Base-by-base conservation (phyloP, 2,888 invertebrate genomes). In the Lutraria lutraria region DNA sequence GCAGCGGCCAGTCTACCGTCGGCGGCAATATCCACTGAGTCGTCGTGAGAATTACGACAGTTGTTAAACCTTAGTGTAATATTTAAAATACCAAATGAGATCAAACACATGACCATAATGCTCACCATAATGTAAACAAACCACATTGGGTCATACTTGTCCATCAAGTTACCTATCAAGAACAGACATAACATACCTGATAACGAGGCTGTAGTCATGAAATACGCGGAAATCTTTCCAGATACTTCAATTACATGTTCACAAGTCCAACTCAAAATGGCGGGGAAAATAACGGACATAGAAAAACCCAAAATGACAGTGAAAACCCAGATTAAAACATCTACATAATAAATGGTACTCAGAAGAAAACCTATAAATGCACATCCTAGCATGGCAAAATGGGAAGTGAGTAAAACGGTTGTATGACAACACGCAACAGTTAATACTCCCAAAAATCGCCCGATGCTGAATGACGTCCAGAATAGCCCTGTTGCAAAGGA, bases 221-320 rank as follows among this genome's bases (percentile, higher is more conserved):
- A 96, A 25, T 96, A 89, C 0, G 97, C 95, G 1, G 96, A 95
- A n/a, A 96, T 95, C 90, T 95, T 95, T 56, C 97, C 96, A 0
- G 96, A 96, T 0, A 97, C 95, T 12, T 95, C 94, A 31, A 97
- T 94, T 13, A 94, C 81, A 88, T 96, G 96, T 34, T 94, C 93
- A 86, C 97, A 96, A 12, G 96, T 94, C 97, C 97, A 97, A 19
- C 96, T 94, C 63, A 97, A 95, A n/a, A 96, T 95, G 0, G 96
- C 95, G 0, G 97, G 97, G 89, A 97, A 97, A n/a, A 97, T 96
- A 6, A 96, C 96, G 0, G 97, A 96, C 93, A 97, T 94, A 3
- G 97, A 96, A 34, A 96, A 91, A 0, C 97, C 97, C 6, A 96
- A 92, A 13, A 96, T 63, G 3, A 94, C 95, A 15, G 96, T 94